These are phyloP conservation scores for Caenorhabditis latens DNA, from an alignment of 1,140 invertebrate genomes.

Conservation along the genomic window DNA sequence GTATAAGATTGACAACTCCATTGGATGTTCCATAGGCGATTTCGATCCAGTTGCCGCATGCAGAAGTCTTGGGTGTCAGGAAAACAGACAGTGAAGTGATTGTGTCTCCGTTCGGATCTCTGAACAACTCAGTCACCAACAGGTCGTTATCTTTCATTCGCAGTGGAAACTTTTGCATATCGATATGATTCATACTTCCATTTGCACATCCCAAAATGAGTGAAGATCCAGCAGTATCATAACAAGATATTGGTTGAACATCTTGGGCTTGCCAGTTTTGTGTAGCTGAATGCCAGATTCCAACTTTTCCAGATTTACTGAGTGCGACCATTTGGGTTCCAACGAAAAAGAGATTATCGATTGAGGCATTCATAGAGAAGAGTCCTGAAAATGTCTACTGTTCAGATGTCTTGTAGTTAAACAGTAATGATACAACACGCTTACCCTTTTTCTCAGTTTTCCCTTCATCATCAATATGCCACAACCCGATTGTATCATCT, in stretches of 20 bases:
- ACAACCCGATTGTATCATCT: constrained; percentile 85
- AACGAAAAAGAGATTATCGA: constrained; percentile 96
- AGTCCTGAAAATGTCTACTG: constrained; percentile 36
- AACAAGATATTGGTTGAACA: constrained; percentile 91
- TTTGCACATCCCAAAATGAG: constrained; percentile 93
- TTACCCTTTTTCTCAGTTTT: constrained; percentile 24
- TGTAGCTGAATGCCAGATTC: constrained; percentile 98
- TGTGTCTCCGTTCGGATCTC: constrained; percentile 91
- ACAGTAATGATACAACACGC: neutral
- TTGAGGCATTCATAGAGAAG: constrained; percentile 82
- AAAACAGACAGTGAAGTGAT: constrained; percentile 99
- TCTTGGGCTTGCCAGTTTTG: constrained; percentile 89
- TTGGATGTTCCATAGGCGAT: constrained; percentile 97
- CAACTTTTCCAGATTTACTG: constrained; percentile 93
- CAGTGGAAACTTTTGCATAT: constrained; percentile 99
- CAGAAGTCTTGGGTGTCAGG: constrained; percentile 94
- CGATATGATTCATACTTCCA: constrained; percentile 97
- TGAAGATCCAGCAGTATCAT: constrained; percentile 95
- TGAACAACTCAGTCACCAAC: constrained; percentile 94
- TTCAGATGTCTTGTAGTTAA: no score
- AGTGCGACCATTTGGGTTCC: constrained; percentile 94
- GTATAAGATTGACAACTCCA: constrained; percentile 94
- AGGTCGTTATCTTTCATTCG: constrained; percentile 98
- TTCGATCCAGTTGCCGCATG: constrained; percentile 98
- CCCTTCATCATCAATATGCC: constrained; percentile 82